phyloP scores from a whole-genome alignment of 2,888 invertebrate species.

The Caenorhabditis auriculariae region DNA sequence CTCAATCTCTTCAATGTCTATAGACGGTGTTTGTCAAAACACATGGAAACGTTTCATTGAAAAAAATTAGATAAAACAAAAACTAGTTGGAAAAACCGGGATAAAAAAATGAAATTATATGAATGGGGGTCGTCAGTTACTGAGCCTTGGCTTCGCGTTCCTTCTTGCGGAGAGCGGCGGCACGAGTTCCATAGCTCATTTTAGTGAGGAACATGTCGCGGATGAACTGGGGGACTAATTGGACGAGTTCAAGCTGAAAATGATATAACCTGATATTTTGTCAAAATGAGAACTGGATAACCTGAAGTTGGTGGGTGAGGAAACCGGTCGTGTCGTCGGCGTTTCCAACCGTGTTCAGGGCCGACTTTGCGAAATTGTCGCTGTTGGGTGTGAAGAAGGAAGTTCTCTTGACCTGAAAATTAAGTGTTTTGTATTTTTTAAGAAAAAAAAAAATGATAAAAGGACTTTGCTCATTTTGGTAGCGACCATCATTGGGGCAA shows the following conservation, averaged over 20 bases:
- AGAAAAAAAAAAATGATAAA: not conserved
- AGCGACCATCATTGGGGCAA: conserved; percentile 58
- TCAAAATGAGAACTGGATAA: conserved; percentile 28
- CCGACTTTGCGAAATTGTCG: conserved; percentile 39
- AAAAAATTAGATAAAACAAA: no score
- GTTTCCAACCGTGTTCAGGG: conserved; percentile 52
- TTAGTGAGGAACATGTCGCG: conserved; percentile 43
- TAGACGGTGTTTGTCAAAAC: no score
- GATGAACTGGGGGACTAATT: conserved; percentile 40
- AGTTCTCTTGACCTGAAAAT: conserved; percentile 24
- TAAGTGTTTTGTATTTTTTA: no score
- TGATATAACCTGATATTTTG: no score
- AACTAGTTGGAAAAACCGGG: no score
- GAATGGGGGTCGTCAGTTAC: no score
- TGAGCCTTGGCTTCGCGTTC: conserved; percentile 43
- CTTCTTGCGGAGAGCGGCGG: conserved; percentile 53
- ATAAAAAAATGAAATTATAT: no score
- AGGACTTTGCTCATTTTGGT: conserved; percentile 57
- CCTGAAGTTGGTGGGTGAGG: conserved; percentile 50
- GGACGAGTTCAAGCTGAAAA: conserved; percentile 38
- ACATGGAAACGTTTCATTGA: no score
- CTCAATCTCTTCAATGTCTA: no score
- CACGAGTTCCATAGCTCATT: conserved; percentile 47
- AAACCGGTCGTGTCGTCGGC: conserved; percentile 57
- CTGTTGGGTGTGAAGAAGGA: conserved; percentile 54